These are phyloP conservation scores for Hybognathus amarus DNA, from an alignment of 2,797 vertebrate genomes.

Conservation along the genomic window DNA sequence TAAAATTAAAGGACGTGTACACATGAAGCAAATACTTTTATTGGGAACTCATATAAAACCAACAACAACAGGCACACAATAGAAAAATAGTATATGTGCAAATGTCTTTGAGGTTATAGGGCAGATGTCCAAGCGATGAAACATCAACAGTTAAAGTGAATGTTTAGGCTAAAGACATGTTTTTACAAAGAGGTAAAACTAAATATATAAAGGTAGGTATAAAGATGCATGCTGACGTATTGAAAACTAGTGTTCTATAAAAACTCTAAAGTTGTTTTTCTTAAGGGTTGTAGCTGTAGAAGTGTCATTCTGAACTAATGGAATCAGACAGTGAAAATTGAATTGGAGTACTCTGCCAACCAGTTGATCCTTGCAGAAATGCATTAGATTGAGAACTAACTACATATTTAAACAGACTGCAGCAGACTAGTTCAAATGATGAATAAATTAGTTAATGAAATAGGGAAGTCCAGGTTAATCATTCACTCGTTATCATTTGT, in stretches of 20 bases:
- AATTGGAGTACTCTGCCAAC: slow-evolving; percentile 59
- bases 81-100: slow-evolving; percentile 56
- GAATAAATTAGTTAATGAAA: neutral
- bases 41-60: slow-evolving; percentile 52
- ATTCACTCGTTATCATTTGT: neutral
- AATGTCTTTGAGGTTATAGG: slow-evolving; percentile 9
- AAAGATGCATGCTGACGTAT: slow-evolving; percentile 6
- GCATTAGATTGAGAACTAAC: neutral
- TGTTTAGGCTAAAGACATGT: neutral
- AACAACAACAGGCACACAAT: slow-evolving; percentile 38
- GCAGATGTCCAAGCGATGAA: neutral
- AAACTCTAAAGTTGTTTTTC: slow-evolving; percentile 12
- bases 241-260: slow-evolving; percentile 6
- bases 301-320: neutral
- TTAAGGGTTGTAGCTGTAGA: slow-evolving; percentile 29
- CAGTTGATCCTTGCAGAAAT: slow-evolving; percentile 51
- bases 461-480: neutral
- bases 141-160: neutral
- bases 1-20: slow-evolving; percentile 11
- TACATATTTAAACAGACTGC: slow-evolving; percentile 12
- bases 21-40: slow-evolving; percentile 44
- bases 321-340: slow-evolving; percentile 54
- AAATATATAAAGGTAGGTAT: slow-evolving; percentile 6
- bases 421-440: neutral
- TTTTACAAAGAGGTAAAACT: slow-evolving; percentile 5